phyloP scores from a whole-genome alignment of 2,888 invertebrate species.

The Andrena haemorrhoa region DNA sequence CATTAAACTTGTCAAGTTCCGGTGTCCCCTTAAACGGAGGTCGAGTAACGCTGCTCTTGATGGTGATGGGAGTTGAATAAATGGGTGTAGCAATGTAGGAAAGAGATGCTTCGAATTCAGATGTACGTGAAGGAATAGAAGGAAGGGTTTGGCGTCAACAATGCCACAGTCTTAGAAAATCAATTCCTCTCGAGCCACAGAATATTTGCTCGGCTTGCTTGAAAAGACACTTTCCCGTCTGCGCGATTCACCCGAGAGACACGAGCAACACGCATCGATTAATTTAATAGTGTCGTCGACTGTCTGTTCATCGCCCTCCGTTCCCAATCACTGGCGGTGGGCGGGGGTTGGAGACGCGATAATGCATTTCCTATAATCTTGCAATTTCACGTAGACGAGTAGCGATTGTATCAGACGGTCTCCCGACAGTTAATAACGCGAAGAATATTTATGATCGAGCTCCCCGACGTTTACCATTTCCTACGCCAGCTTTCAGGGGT shows the following conservation, averaged over 20 bases:
- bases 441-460: conserved; percentile 55
- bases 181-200: no score
- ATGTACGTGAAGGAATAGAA: no score
- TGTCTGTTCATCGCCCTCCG: neutral
- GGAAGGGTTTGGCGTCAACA: no score
- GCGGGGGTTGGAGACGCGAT: conserved; percentile 9
- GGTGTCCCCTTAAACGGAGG: neutral
- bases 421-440: conserved; percentile 38
- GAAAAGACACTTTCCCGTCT: no score
- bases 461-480: conserved; percentile 27
- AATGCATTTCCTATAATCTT: conserved; percentile 40
- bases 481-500: conserved; percentile 30
- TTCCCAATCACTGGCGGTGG: neutral
- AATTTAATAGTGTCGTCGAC: conserved; percentile 26
- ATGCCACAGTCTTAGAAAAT: no score
- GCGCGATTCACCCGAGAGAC: neutral
- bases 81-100: no score
- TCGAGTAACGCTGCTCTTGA: neutral
- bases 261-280: conserved; percentile 22
- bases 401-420: conserved; percentile 12
- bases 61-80: neutral
- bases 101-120: no score
- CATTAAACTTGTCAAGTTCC: neutral
- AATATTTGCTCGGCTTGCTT: no score
- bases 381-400: conserved; percentile 30